Evolutionary conservation across 2,888 invertebrate species (phyloP).

Genomic region (Boloria selene): DNA sequence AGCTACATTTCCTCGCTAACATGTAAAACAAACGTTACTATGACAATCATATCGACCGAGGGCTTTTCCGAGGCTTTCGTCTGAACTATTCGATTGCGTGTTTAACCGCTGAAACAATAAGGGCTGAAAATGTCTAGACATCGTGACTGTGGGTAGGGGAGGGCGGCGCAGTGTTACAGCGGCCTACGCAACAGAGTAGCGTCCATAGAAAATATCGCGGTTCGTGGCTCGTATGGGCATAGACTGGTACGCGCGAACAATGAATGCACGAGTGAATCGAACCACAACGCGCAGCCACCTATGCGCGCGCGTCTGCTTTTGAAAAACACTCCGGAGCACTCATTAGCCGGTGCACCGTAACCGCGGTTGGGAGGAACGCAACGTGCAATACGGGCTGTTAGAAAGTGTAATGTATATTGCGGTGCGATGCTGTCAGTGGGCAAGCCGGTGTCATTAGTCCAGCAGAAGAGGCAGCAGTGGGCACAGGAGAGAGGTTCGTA

Average conservation of each 20-base stretch:
- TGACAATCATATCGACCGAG: conserved; percentile 77
- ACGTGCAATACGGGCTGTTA: conserved; percentile 74
- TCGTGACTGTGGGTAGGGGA: conserved; percentile 18
- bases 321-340: conserved; percentile 65
- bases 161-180: conserved; percentile 27
- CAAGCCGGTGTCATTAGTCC: conserved; percentile 86
- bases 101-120: conserved; percentile 69
- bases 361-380: conserved; percentile 66
- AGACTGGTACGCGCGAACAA: conserved; percentile 67
- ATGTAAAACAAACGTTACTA: conserved; percentile 78
- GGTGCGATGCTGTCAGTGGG: conserved; percentile 79
- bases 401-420: conserved; percentile 77
- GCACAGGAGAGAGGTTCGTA: conserved; percentile 93
- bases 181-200: conserved; percentile 20
- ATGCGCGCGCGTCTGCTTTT: conserved; percentile 72
- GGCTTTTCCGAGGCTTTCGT: conserved; percentile 78
- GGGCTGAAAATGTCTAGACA: conserved; percentile 56
- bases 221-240: conserved; percentile 50
- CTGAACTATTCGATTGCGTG: conserved; percentile 74
- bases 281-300: conserved; percentile 67
- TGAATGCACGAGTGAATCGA: conserved; percentile 74
- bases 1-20: conserved; percentile 61
- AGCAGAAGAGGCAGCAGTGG: conserved; percentile 96
- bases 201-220: conserved; percentile 47
- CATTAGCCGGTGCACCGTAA: conserved; percentile 78